These are phyloP conservation scores for Distichodus sexfasciatus DNA, from an alignment of 2,797 vertebrate genomes.

Conservation along the genomic window DNA sequence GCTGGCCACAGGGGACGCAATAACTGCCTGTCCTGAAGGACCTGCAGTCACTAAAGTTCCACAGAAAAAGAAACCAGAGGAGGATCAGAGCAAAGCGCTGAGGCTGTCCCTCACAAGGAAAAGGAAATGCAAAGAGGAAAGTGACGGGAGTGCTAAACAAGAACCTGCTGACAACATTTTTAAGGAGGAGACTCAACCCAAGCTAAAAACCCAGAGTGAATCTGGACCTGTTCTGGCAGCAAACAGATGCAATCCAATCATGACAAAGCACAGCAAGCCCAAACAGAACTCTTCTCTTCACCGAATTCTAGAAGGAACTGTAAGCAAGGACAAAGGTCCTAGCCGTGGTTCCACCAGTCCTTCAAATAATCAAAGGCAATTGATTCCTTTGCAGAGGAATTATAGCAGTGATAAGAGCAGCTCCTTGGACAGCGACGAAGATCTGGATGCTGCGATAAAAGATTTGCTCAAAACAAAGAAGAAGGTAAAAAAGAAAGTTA, in stretches of 20 bases:
- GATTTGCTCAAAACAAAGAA: conserved; percentile 90
- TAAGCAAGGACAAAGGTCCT: conserved; percentile 39
- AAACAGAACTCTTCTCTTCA: conserved; percentile 20
- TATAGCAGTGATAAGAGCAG: conserved; percentile 89
- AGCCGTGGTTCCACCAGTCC: conserved; percentile 24
- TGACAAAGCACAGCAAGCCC: conserved; percentile 18
- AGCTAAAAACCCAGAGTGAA: conserved; percentile 43
- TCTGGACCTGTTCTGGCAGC: background rate
- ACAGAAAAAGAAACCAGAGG: conserved; percentile 52
- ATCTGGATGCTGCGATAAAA: conserved; percentile 91
- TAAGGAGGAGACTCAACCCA: conserved; percentile 43
- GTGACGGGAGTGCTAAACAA: conserved; percentile 26
- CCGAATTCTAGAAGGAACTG: conserved; percentile 10
- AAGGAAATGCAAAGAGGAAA: conserved; percentile 69
- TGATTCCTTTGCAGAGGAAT: conserved; percentile 37
- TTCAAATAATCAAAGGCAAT: conserved; percentile 33
- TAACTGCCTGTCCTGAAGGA: conserved; percentile 13
- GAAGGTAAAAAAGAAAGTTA: conserved; percentile 80
- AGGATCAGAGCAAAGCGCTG: conserved; percentile 57
- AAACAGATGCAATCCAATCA: background rate
- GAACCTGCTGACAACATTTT: conserved; percentile 5
- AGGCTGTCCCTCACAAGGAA: conserved; percentile 68
- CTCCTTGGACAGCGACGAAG: conserved; percentile 94
- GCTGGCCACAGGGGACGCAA: conserved; percentile 42
- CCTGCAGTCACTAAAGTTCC: conserved; percentile 34